Base-by-base conservation (phyloP, 2,113 vertebrate genomes). In the Grus americana region DNA sequence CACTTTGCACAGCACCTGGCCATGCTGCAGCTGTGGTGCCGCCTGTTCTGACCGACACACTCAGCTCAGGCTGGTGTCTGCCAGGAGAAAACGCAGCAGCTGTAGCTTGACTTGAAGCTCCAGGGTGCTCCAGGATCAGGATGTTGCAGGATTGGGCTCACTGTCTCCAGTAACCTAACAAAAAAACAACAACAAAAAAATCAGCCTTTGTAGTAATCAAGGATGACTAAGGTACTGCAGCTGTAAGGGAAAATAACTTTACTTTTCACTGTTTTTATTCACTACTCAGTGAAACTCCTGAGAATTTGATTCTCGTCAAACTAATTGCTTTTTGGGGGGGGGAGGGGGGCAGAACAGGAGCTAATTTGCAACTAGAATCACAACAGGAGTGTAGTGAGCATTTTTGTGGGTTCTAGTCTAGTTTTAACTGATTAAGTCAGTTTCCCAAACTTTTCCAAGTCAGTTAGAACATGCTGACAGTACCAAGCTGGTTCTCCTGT, bases 11-110 rank as follows among this genome's bases (percentile, higher is more conserved):
- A 29, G n/a, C 20, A 58, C 0, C 38, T 58, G 4, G 0, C 12
- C 26, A 1, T 3, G 38, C 22, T 68, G 49, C 63, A 57, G 38
- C 49, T 58, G 20, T 6, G 32, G 8, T 17, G 29, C 49, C 11
- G 8, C 27, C 24, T 71, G 27, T n/a, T 67, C 84, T 30, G 30
- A 24, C 20, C 0, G 2, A 27, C 36, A 19, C 21, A 3, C 12
- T 44, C 44, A 50, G 32, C 50, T 40, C 24, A 36, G 38, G 1
- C 7, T 0, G 1, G 3, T 21, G 9, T 19, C n/a, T n/a, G 11
- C 13, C 6, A 5, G 30, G 20, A 15, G 14, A 44, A 76, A 62
- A 52, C 0, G 1, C n/a, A 27, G 12, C 26, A 49, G 15, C 19
- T 74, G 36, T 5, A 65, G 5, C 19, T 75, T 57, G 32, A 14